Evolutionary conservation across 2,797 vertebrate species (phyloP).

Genomic region (Anolis apletophallus): DNA sequence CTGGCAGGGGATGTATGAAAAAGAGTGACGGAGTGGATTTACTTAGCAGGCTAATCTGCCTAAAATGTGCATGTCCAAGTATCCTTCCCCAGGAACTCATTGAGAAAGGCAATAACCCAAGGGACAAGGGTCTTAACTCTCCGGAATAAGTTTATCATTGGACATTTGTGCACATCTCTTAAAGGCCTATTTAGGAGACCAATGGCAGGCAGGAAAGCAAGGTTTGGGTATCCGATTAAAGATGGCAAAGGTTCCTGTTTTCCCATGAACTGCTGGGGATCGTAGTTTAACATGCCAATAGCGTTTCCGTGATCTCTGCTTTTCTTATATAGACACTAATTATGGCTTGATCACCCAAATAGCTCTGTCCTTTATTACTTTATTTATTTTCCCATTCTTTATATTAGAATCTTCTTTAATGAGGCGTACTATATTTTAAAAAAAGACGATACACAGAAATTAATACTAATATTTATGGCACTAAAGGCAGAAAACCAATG

Average conservation of each 20-base stretch:
- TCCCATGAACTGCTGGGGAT: constrained; percentile 75
- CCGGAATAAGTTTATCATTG: constrained; percentile 65
- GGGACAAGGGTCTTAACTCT: constrained; percentile 59
- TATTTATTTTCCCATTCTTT: background rate
- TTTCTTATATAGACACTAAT: constrained; percentile 22
- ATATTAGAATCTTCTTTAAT: background rate
- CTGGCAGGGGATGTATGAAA: constrained; percentile 72
- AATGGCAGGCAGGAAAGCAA: constrained; percentile 72
- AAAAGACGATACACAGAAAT: background rate
- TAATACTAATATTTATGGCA: background rate
- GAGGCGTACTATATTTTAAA: no score
- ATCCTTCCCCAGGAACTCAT: constrained; percentile 17
- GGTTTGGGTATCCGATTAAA: constrained; percentile 69
- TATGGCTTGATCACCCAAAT: background rate
- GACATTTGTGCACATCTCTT: constrained; percentile 80
- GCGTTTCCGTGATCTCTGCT: constrained; percentile 1
- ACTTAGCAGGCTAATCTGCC: constrained; percentile 64
- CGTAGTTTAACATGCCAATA: constrained; percentile 2
- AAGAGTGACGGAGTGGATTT: constrained; percentile 73
- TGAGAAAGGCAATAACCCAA: constrained; percentile 28
- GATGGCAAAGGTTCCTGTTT: constrained; percentile 85
- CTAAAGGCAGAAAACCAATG: background rate
- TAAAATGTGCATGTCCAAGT: constrained; percentile 61
- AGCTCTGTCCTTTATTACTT: background rate
- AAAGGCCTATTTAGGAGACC: constrained; percentile 77